Evolutionary conservation across 2,113 vertebrate genomes (phyloP), one percentile per base, ranked within the genome.

Genomic region (Fulmarus glacialis): DNA sequence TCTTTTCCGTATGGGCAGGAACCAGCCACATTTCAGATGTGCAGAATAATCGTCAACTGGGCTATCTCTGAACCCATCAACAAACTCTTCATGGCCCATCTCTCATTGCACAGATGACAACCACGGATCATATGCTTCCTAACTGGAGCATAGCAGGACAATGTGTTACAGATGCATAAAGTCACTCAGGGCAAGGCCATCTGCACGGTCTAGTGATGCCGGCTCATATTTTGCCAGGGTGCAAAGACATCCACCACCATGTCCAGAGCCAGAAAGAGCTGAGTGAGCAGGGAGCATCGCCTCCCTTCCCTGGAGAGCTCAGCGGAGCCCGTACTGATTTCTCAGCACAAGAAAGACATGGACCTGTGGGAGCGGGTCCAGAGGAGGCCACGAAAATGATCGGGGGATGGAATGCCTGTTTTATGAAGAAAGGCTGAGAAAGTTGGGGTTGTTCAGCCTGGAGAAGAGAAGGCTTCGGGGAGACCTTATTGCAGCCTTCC

Each of bases 41-140:
- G 13, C 24, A 34, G 56, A 71, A 4, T 36, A 47, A 60, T 4
- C 26, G 14, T 55, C 1, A 5, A 15, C 27, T 9, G 17, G 24
- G 12, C 4, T n/a, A 36, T 52, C 30, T 62, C n/a, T 79, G 60
- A 62, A 50, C 53, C 24, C 29, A 43, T 23, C 47, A 68, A 40
- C 38, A 36, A 87, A 38, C 34, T 32, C n/a, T 64, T n/a, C 21
- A 27, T 29, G 53, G 56, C 23, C 42, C 52, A 30, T 52, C 45
- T 16, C 43, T 85, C 19, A 0, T 23, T 29, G 22, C 30, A 47
- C 15, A 26, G 11, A 20, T 0, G 1, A 55, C 19, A 15, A 5
- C 63, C 45, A 15, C 2, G 5, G 78, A 23, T n/a, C 19, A 6
- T 16, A 12, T 0, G 3, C 34, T 74, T 82, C 68, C 45, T 79